These are phyloP conservation scores for Sycophila sp. DNA, from an alignment of 1,140 invertebrate genomes.

Conservation along the genomic window DNA sequence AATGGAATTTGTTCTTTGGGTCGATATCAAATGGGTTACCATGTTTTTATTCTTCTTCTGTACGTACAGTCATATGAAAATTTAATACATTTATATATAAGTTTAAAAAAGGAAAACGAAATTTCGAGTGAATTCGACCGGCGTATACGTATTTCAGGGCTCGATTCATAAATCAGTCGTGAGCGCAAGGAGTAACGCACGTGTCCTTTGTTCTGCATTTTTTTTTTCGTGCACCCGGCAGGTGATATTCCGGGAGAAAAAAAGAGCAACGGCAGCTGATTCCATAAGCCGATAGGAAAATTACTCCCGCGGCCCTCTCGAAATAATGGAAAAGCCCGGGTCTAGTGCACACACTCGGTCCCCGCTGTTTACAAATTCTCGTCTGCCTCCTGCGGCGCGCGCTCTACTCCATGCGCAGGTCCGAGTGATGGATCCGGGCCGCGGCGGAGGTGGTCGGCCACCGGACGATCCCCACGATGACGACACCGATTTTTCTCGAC, in stretches of 20 bases:
- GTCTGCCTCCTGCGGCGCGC: background rate
- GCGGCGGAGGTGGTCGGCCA: background rate
- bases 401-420: background rate
- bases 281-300: conserved; percentile 62
- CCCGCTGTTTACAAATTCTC: conserved; percentile 59
- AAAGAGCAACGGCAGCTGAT: conserved; percentile 57
- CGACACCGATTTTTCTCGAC: background rate
- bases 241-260: conserved; percentile 37
- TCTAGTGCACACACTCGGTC: conserved; percentile 51
- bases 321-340: conserved; percentile 56
- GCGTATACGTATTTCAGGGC: no score
- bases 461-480: background rate
- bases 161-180: background rate
- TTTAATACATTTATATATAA: no score
- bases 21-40: no score
- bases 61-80: no score
- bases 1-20: no score
- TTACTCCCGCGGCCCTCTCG: conserved; percentile 52
- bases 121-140: no score
- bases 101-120: no score
- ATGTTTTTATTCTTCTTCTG: no score
- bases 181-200: no score
- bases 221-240: conserved; percentile 12
- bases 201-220: no score
- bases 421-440: background rate